phyloP scores from a whole-genome alignment of 1,140 invertebrate genomes.

The Drosophila equinoxialis region DNA sequence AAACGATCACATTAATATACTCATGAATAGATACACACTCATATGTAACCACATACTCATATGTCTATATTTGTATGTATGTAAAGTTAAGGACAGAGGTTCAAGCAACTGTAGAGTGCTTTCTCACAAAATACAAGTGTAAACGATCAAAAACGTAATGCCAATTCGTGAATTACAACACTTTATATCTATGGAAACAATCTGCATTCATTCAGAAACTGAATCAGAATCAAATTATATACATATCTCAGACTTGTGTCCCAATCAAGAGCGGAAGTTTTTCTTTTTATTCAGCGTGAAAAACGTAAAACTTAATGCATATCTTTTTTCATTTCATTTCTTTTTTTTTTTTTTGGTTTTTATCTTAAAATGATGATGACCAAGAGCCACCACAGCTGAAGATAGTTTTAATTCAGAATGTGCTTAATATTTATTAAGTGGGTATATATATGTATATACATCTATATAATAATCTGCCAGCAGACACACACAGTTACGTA shows the following conservation, averaged over 20 bases:
- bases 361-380: constrained; percentile 4
- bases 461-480: background rate
- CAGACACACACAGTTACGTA: constrained; percentile 6
- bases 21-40: background rate
- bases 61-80: too few species aligned
- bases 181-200: background rate
- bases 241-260: background rate
- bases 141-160: background rate
- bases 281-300: background rate
- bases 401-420: constrained; percentile 49
- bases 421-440: constrained; percentile 17
- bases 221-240: constrained; percentile 34
- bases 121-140: constrained; percentile 7
- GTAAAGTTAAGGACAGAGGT: constrained; percentile 71
- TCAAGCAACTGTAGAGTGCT: constrained; percentile 70
- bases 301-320: background rate
- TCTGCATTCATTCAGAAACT: constrained; percentile 11
- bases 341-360: background rate
- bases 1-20: constrained; percentile 38
- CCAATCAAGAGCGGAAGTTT: constrained; percentile 34
- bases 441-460: background rate
- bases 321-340: background rate
- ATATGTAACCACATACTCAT: constrained; percentile 33
- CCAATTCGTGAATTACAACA: constrained; percentile 11
- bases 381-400: constrained; percentile 13